Evolutionary conservation across 35 echinoderm and acorn worm species (phyloP).

Genomic region (Heliocidaris tuberculata): DNA sequence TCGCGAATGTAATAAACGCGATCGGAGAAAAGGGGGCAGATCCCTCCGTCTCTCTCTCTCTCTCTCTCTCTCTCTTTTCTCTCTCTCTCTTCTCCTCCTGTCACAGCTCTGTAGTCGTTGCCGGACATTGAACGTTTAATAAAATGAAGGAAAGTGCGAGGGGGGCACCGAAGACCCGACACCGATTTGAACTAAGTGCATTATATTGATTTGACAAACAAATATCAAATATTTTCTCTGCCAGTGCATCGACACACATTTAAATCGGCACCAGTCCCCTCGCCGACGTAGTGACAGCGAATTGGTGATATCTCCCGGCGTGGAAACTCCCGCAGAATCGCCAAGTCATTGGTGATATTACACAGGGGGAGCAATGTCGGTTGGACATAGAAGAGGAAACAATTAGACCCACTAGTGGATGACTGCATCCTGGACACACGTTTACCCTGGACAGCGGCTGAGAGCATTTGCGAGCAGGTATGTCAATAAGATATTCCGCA

Average conservation of each 20-base stretch:
- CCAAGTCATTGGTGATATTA: background rate
- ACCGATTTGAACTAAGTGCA: background rate
- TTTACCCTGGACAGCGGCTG: background rate
- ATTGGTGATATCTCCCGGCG: background rate
- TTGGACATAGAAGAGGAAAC: background rate
- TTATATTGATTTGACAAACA: slow-evolving; percentile 12
- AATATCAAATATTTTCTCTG: background rate
- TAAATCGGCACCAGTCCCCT: background rate
- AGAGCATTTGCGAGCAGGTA: background rate
- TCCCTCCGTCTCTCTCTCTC: background rate
- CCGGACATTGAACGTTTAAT: background rate
- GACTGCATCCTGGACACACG: background rate
- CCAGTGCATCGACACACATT: background rate
- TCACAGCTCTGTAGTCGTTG: background rate
- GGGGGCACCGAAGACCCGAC: background rate
- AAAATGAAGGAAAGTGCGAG: background rate
- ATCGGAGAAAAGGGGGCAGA: background rate
- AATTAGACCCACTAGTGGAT: background rate
- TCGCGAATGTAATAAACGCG: background rate
- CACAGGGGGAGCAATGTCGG: background rate
- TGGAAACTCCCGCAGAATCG: background rate
- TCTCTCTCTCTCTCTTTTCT: background rate
- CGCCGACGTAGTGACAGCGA: background rate
- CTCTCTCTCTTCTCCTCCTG: background rate
- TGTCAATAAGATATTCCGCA: background rate